phyloP scores from a whole-genome alignment of 2,113 vertebrate genomes.

The Eudyptes chrysolophus region DNA sequence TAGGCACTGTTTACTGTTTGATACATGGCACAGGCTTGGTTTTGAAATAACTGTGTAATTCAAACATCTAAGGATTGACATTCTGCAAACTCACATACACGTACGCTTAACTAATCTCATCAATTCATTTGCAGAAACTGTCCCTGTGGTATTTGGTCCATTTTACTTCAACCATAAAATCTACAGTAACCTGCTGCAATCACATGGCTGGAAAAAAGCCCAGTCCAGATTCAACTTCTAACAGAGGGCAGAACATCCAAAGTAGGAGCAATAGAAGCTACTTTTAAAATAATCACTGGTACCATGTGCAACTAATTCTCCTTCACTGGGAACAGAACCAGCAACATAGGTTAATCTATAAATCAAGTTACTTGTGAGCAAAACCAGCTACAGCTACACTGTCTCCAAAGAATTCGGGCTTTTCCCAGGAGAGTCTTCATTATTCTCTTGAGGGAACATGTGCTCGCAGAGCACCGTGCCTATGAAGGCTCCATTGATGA shows the following conservation, averaged over 20 bases:
- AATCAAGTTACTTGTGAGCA: not conserved
- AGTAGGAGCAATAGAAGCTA: not conserved
- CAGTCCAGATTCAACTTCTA: not conserved
- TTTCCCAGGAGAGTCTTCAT: not conserved
- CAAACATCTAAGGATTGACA: not conserved
- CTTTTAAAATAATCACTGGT: not conserved
- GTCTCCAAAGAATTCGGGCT: not conserved
- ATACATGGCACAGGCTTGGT: not conserved
- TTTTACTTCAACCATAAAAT: constrained; percentile 11
- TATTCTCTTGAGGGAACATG: not conserved
- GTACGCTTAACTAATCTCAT: not conserved
- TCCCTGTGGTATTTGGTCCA: not conserved
- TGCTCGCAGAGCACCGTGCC: not conserved
- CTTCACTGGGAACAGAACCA: not conserved
- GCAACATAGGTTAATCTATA: not conserved
- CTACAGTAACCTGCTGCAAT: not conserved
- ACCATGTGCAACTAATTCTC: not conserved
- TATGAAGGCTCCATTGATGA: not conserved
- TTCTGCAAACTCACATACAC: not conserved
- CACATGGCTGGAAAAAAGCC: not conserved
- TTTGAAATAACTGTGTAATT: not conserved
- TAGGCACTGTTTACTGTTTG: not conserved
- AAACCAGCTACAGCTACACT: not conserved
- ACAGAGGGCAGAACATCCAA: not conserved
- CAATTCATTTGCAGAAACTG: not conserved